Base-by-base conservation (phyloP, 2,797 vertebrate species). In the Argya squamiceps region DNA sequence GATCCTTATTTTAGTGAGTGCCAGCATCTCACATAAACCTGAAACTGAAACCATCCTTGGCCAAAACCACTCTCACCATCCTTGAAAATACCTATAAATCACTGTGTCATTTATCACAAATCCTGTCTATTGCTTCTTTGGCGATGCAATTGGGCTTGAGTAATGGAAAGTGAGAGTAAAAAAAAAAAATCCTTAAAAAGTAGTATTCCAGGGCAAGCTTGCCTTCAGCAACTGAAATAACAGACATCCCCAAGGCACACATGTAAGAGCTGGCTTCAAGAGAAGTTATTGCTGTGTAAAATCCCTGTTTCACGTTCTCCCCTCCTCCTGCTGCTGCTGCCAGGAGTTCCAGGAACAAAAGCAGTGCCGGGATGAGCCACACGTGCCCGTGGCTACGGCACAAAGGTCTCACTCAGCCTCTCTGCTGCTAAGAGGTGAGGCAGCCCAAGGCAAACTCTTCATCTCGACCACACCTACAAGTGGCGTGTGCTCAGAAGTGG, bases 341-440 rank as follows among this genome's bases (percentile, higher is more conserved):
- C 50, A 52, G 52, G 78, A 67, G 77, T 56, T 93, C 58, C 82
- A 92, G 76, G 82, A 55, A 68, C 60, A 50, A 55, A 80, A 64
- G 19, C 11, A 1, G 30, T 19, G 34, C 84, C 0, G 2, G 87
- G 79, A 60, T 55, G 82, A 92, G 82, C 91, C 16, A 0, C 52
- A 34, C 1, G 4, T 11, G 34, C 92, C 92, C 3, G 0, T 5
- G 2, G 84, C 78, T 64, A 23, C 0, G 0, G 89, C 93, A 82
- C 92, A 88, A 92, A 96, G 95, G 92, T 95, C 92, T 93, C 89
- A n/a, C 85, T 53, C 92, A 85, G 59, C 78, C 67, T 89, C 70
- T 41, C 67, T 85, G 79, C 82, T 11, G 7, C 3, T 10, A 8
- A 50, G 69, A 81, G 73, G 39, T 27, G 75, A 86, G 84, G 77